Base-by-base conservation (phyloP, 1,140 invertebrate genomes). In the Cherax quadricarinatus region DNA sequence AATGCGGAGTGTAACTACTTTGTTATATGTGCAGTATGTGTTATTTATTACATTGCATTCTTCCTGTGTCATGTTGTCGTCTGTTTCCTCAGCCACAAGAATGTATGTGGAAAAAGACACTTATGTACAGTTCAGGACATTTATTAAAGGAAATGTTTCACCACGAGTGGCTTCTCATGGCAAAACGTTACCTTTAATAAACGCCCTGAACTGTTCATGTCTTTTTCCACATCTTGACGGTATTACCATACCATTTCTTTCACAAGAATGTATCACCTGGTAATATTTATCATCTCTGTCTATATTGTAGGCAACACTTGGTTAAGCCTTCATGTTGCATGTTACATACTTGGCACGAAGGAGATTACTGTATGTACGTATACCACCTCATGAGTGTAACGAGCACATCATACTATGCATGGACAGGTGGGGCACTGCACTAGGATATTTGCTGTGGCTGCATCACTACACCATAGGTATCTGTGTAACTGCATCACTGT, bases 401-500 rank as follows among this genome's bases (percentile, higher is more conserved):
- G 49, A 79, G 86, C 73, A 79, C 86, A 88, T 88, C 86, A 79
- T 88, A 79, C 86, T 57, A 3, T 41, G 57, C 9, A 30, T 24
- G 9, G 78, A 88, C 51, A 78, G 70, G 21, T 60, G 51, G 53
- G 24, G 79, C 86, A 60, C 51, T 79, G 24, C 18, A 73, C 24
- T 73, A 78, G 12, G n/a, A 7, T 48, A 41, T 57, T 79, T 88
- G 21, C 73, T 81, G 86, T 88, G 82, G 60, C 78, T 30, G 30
- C 24, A 24, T 48, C 73, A 62, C 18, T 24, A 78, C 4, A 57
- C 53, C 78, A 66, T 75, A 75, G 70, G 48, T 60, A n/a, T 62
- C 79, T 81, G 24, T 80, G 79, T 81, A 80, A 79, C n/a, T 79
- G 86, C 70, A 88, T 79, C 73, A 88, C 70, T 53, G 70, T 88